Evolutionary conservation across 2,888 invertebrate species (phyloP).

Genomic region (Clunio marinus): DNA sequence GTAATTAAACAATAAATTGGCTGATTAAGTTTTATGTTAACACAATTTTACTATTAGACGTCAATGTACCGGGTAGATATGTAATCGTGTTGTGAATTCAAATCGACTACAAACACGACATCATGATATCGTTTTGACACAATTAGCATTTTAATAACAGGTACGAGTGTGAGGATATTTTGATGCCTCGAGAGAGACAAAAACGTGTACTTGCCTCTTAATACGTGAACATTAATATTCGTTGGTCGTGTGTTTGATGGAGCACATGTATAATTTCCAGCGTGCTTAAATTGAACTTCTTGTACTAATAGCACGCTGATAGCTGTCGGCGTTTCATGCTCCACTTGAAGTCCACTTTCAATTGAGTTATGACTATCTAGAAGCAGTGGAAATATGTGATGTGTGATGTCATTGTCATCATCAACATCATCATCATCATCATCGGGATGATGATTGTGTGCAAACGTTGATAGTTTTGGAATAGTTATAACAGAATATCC

Average conservation of each 20-base stretch:
- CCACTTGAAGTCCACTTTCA: not conserved
- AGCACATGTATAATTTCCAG: constrained; percentile 78
- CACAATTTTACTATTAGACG: too few relatives aligned
- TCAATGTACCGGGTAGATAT: too few relatives aligned
- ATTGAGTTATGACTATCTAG: constrained; percentile 26
- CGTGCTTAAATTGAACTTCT: constrained; percentile 61
- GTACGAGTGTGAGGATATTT: too few relatives aligned
- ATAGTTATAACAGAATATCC: constrained; percentile 50
- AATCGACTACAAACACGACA: not conserved
- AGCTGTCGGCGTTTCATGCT: not conserved
- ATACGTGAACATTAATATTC: constrained; percentile 69
- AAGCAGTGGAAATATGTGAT: not conserved
- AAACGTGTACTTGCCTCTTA: constrained; percentile 55
- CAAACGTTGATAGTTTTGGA: constrained; percentile 30
- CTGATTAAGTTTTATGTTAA: too few relatives aligned
- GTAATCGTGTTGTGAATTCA: too few relatives aligned
- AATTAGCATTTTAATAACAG: not conserved
- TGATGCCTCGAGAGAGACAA: not conserved
- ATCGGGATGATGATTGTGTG: constrained; percentile 1
- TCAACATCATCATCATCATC: not conserved
- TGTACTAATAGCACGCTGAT: constrained; percentile 63
- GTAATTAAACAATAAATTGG: too few relatives aligned
- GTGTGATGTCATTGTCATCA: not conserved
- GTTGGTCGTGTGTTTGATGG: constrained; percentile 73
- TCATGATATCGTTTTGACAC: not conserved